These are phyloP conservation scores for Cephus pygmeus DNA, from an alignment of 2,888 invertebrate species.

Conservation along the genomic window DNA sequence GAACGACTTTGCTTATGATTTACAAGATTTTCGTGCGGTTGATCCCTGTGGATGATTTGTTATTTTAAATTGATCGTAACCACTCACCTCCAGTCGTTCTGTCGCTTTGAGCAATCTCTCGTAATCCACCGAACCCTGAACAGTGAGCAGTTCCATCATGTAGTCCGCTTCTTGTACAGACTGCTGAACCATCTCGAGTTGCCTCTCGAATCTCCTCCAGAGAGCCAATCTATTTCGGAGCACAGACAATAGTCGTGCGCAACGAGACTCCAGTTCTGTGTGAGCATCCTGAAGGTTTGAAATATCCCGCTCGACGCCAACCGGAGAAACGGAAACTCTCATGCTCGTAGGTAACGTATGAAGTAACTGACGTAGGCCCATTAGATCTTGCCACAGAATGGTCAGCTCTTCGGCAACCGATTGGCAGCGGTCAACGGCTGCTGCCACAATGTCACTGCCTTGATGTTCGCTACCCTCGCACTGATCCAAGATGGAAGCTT, in stretches of 20 bases:
- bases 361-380: slow-evolving; percentile 78
- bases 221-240: slow-evolving; percentile 75
- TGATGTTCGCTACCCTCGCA: slow-evolving; percentile 80
- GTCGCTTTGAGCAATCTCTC: slow-evolving; percentile 85
- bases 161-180: slow-evolving; percentile 88
- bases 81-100: slow-evolving; percentile 83
- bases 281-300: slow-evolving; percentile 81
- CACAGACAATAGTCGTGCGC: slow-evolving; percentile 75
- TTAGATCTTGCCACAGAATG: slow-evolving; percentile 81
- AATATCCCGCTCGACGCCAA: slow-evolving; percentile 81
- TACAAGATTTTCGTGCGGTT: not conserved
- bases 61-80: not conserved
- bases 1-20: not conserved
- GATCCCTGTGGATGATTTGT: not conserved
- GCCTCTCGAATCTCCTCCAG: slow-evolving; percentile 83
- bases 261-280: slow-evolving; percentile 77
- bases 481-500: slow-evolving; percentile 70
- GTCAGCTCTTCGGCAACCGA: slow-evolving; percentile 77
- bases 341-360: slow-evolving; percentile 83
- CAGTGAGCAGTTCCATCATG: slow-evolving; percentile 86
- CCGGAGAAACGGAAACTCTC: slow-evolving; percentile 81
- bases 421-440: slow-evolving; percentile 80
- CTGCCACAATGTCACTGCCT: slow-evolving; percentile 82
- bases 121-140: slow-evolving; percentile 87
- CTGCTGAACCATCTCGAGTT: slow-evolving; percentile 82